These are phyloP conservation scores for Hemibates koningsi DNA, from an alignment of 2,113 vertebrate genomes.

Conservation along the genomic window DNA sequence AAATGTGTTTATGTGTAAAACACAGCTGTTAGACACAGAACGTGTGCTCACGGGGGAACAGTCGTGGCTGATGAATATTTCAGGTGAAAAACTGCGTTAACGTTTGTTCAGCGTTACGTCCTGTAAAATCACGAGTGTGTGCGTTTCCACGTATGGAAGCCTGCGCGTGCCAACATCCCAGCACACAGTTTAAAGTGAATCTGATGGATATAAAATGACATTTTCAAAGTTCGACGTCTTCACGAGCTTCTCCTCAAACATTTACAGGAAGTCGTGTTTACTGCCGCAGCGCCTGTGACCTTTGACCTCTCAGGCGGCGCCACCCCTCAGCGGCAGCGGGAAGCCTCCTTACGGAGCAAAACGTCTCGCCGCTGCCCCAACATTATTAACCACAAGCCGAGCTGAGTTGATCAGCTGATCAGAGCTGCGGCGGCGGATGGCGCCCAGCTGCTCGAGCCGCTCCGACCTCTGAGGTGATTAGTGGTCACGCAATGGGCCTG, in stretches of 20 bases:
- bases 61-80: neutral
- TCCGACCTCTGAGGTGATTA: slow-evolving; percentile 13
- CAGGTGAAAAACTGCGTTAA: neutral
- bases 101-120: accelerated
- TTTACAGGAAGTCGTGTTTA: neutral
- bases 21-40: neutral
- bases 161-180: neutral
- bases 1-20: neutral
- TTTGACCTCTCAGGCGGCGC: neutral
- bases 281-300: neutral
- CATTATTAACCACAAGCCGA: slow-evolving; percentile 3
- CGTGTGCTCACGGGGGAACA: accelerated
- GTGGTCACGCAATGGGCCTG: slow-evolving; percentile 16
- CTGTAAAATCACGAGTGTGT: neutral
- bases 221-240: neutral
- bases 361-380: neutral
- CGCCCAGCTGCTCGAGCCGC: neutral
- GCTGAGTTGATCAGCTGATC: slow-evolving; percentile 24
- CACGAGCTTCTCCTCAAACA: neutral
- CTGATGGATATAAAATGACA: neutral
- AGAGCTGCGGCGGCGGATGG: neutral
- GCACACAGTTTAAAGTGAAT: neutral
- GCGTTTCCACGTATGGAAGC: neutral
- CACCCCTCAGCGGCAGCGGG: neutral
- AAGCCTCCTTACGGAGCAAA: neutral